Percentiles rank a stretch among this genome's conserved stretches.
These are phyloP conservation scores for Listronotus oregonensis DNA, from an alignment of 1,140 invertebrate species.

Conservation along the genomic window DNA sequence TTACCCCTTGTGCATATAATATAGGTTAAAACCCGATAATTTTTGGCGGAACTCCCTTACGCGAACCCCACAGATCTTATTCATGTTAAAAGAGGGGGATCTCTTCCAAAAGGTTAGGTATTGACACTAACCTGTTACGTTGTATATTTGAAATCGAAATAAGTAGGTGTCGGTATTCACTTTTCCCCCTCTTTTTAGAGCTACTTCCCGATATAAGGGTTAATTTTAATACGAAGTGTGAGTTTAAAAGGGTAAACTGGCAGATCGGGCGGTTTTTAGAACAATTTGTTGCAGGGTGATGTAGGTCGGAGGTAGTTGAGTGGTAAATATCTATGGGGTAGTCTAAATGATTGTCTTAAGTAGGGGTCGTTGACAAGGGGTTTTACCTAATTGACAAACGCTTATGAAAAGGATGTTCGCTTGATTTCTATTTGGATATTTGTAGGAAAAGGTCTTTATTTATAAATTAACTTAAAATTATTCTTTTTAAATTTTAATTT, in stretches of 20 bases:
- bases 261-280: conserved; percentile 16
- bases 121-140: conserved; percentile 33
- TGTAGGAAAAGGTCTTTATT: too few species aligned
- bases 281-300: conserved; percentile 16
- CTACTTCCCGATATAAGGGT: conserved; percentile 28
- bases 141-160: conserved; percentile 15
- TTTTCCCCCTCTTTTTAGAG: conserved; percentile 27
- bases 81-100: conserved; percentile 15
- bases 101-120: conserved; percentile 21
- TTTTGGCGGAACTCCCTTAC: conserved; percentile 20
- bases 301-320: conserved; percentile 14
- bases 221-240: conserved; percentile 27
- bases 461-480: too few species aligned
- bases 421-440: too few species aligned
- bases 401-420: too few species aligned
- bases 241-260: conserved; percentile 27
- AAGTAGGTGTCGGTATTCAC: conserved; percentile 16
- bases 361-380: too few species aligned
- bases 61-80: conserved; percentile 18
- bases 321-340: conserved; percentile 3
- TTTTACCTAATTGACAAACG: too few species aligned
- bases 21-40: conserved; percentile 18
- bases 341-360: background rate
- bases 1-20: conserved; percentile 15
- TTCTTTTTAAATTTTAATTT: too few species aligned